Evolutionary conservation across 2,888 invertebrate species (phyloP), one percentile per base, ranked within the genome.

Genomic region (Lycocerus yunnanus): DNA sequence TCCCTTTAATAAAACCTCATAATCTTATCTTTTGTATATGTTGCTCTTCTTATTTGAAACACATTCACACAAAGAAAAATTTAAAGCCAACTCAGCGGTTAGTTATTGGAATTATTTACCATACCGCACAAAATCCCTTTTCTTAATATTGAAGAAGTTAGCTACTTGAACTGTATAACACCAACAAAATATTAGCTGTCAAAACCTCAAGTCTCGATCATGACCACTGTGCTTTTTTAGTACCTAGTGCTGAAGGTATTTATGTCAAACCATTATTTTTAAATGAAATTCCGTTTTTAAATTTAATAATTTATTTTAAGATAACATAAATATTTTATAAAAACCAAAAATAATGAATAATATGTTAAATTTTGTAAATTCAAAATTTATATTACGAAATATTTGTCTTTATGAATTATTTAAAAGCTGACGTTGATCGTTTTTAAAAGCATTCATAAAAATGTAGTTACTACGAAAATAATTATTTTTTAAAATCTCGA

Each of bases 21-120:
- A 63, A 69, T 65, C 43, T 65, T 58, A 43, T 70, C 59, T 18
- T 63, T 68, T 43, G n/a, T n/a, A n/a, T 63, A 63, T 16, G 43
- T 16, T 15, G 18, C 20, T 20, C n/a, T 63, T 63, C 8, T 63
- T 60, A 43, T n/a, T 43, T 6, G 5, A n/a, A 43, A 43, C 43
- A 43, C 13, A 27, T 24, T 27, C 2, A 18, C 2, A 18, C 6
- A n/a, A n/a, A 43, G 6, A n/a, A 6, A n/a, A 13, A 27, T 13
- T 27, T 27, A 6, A 6, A n/a, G 43, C 27, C 4, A 43, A 43
- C n/a, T 43, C 43, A 43, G 43, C n/a, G n/a, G n/a, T 43, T 6
- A 6, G 6, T n/a, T 43, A n/a, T 43, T 43, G 3, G n/a, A 1
- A 43, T 43, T 43, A 43, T 43, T 43, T 43, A 43, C 6, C n/a